Base-by-base conservation (phyloP, 2,797 vertebrate genomes). In the Chrysocyon brachyurus region DNA sequence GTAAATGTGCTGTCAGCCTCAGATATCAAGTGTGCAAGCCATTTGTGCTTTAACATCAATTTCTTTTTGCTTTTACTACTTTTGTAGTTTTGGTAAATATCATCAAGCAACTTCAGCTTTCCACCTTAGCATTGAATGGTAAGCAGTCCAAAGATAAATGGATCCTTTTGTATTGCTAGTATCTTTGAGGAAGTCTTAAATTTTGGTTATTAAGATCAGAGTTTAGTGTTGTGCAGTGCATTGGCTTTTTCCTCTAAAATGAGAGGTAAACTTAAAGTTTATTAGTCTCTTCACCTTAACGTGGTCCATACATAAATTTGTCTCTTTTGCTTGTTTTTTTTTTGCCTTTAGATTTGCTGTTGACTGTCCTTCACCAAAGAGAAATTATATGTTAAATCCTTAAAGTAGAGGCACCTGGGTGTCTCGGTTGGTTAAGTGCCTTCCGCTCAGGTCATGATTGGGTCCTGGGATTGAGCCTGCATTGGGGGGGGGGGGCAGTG, bases 31-130 rank as follows among this genome's bases (percentile, higher is more conserved):
- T 17, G 40, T 87, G 17, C 28, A 92, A 89, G 72, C 85, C 54
- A 78, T 88, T 68, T 96, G 36, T 92, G 49, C 31, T 90, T 92
- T 94, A 57, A 54, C 40, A 82, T 70, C 12, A 22, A 9, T 95
- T 96, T 94, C n/a, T 90, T 97, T 97, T 96, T n/a, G 33, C 52
- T 72, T 90, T 82, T 90, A 82, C 63, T 66, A 86, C 2, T 68
- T 94, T 40, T 96, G 16, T 93, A 63, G n/a, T 90, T 84, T 96
- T 94, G 15, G 64, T 93, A 90, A 88, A 63, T 88, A 90, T 31
- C 54, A 22, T 61, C 90, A 90, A 93, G 36, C 70, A 85, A 14
- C 94, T 97, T 90, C 64, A 96, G 28, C 26, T 72, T 96, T 31
- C 81, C 40, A n/a, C 73, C 24, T 66, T 93, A 88, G 28, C 72